Evolutionary conservation across 2,113 vertebrate species (phyloP).

Genomic region (Podiceps cristatus): DNA sequence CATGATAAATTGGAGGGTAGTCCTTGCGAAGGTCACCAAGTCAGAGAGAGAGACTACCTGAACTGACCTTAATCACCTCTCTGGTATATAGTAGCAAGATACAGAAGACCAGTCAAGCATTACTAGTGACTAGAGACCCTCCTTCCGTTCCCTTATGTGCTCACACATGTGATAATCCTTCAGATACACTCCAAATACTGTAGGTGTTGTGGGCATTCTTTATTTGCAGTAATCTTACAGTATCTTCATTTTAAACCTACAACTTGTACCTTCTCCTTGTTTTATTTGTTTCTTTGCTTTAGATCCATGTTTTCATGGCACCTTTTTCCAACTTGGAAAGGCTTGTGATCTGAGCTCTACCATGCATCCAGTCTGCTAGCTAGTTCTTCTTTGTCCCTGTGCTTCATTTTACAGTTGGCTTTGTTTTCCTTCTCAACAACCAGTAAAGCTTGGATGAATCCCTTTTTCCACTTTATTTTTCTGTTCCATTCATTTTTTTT

Average conservation of each 20-base stretch:
- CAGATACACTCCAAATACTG: not conserved
- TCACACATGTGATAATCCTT: not conserved
- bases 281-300: not conserved
- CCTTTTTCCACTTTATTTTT: not conserved
- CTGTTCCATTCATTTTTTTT: not conserved
- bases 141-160: not conserved
- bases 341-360: not conserved
- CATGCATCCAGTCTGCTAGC: not conserved
- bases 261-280: not conserved
- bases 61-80: not conserved
- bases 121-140: not conserved
- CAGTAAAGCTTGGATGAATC: not conserved
- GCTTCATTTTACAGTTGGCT: not conserved
- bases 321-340: not conserved
- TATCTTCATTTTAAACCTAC: not conserved
- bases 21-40: not conserved
- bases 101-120: not conserved
- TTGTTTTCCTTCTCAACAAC: not conserved
- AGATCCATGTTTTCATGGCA: not conserved
- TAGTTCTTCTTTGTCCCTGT: not conserved
- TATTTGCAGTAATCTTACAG: not conserved
- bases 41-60: not conserved
- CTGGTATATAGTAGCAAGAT: not conserved
- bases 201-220: not conserved
- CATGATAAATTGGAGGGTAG: not conserved